These are phyloP conservation scores for Chaetophractus vellerosus DNA, from an alignment of 2,797 vertebrate species.

Conservation along the genomic window DNA sequence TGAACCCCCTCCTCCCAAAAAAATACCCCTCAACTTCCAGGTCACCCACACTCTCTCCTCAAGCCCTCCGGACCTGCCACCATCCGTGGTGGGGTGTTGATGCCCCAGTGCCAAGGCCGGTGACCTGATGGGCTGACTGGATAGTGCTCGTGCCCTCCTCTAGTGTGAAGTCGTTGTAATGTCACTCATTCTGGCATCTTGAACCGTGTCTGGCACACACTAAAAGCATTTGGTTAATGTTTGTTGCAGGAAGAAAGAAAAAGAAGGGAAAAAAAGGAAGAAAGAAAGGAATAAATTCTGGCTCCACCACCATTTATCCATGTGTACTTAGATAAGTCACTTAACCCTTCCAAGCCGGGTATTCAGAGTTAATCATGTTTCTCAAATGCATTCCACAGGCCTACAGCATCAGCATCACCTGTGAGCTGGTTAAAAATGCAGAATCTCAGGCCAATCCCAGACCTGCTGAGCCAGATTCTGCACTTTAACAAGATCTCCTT, in stretches of 20 bases:
- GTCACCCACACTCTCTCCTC: neutral
- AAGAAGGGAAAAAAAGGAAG: neutral
- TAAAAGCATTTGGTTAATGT: neutral
- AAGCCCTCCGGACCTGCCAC: neutral
- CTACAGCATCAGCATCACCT: neutral
- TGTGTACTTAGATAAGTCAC: neutral
- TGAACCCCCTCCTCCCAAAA: neutral
- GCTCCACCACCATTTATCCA: neutral
- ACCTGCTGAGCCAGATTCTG: neutral
- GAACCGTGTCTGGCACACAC: neutral
- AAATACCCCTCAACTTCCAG: neutral
- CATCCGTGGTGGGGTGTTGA: neutral
- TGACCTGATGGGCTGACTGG: neutral
- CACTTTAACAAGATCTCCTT: neutral
- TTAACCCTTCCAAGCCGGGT: neutral
- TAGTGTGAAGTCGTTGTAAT: neutral
- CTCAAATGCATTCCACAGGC: neutral
- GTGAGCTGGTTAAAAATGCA: conserved; percentile 4
- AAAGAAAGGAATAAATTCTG: neutral
- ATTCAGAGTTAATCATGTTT: neutral
- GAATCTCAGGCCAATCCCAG: neutral
- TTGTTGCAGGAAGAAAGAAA: neutral
- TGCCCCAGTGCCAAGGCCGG: neutral
- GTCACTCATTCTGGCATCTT: neutral
- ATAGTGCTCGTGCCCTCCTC: neutral